Evolutionary conservation across 1,140 invertebrate species (phyloP), one percentile per base, ranked within the genome.

Genomic region (Ostrea edulis): DNA sequence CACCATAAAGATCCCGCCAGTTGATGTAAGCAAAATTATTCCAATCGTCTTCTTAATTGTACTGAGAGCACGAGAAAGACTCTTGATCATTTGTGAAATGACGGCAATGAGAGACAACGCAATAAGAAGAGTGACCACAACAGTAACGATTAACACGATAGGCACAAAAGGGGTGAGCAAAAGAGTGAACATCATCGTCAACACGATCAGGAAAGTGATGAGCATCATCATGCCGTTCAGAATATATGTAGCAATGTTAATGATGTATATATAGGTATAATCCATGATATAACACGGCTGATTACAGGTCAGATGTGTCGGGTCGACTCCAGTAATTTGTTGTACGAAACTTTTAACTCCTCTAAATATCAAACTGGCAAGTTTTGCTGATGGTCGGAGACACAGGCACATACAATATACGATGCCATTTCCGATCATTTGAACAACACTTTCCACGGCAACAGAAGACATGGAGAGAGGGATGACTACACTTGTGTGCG

Each of bases 401-500:
- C 25, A 22, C 12, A 77, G 8, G 12, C 68, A 25, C 68, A 77
- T 35, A 25, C 22, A 77, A 77, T 77, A 77, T 29, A 25, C 11
- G 25, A 77, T 35, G 9, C 2, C 68, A 29, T 77, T 29, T 77
- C 68, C 68, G 11, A 77, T 35, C 68, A 77, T 35, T 14, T 77
- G 68, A 3, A 77, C 68, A 2, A 25, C 68, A 5, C 17, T 83
- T n/a, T 83, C 51, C 82, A 52, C 82, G 22, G 51, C 17, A n/a
- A 52, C n/a, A 25, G n/a, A 51, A 35, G 22, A 53, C 51, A 83
- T 7, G 44, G 82, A 83, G 22, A 83, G 51, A 5, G 52, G 82
- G 20, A 83, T 83, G 3, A 54, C 82, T 9, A 83, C 82, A 53
- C 20, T 52, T 8, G 52, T 83, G 1, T 83, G n/a, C 82, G 82